These are phyloP conservation scores for Linnaemya vulpina DNA, from an alignment of 2,888 invertebrate species.

Conservation along the genomic window DNA sequence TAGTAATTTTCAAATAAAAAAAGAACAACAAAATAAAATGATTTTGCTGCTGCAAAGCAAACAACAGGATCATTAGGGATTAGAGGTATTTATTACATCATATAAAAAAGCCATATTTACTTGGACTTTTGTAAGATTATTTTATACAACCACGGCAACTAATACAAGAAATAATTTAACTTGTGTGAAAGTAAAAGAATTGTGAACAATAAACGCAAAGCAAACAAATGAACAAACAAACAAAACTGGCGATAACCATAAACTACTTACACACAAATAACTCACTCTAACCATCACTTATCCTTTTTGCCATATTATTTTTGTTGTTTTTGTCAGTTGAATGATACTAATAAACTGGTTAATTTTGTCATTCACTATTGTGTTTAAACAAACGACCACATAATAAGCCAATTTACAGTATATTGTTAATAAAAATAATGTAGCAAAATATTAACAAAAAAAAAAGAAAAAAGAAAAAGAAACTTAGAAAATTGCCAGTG, in stretches of 20 bases:
- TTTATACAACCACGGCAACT: neutral
- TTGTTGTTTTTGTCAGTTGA: neutral
- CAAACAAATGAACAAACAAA: neutral
- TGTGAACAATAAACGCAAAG: slow-evolving; percentile 6
- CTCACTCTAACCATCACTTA: slow-evolving; percentile 29
- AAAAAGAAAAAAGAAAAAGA: neutral
- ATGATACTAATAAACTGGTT: slow-evolving; percentile 53
- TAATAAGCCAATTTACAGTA: slow-evolving; percentile 60
- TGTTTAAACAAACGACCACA: slow-evolving; percentile 55
- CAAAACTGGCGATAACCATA: neutral
- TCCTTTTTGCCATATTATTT: neutral
- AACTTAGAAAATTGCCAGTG: neutral
- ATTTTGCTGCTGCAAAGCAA: neutral
- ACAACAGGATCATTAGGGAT: slow-evolving; percentile 42
- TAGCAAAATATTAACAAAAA: neutral
- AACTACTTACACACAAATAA: slow-evolving; percentile 22
- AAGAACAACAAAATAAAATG: neutral
- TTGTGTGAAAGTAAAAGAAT: neutral
- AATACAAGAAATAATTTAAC: neutral
- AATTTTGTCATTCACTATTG: slow-evolving; percentile 64
- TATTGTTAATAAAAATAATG: slow-evolving; percentile 49
- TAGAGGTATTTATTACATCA: slow-evolving; percentile 36
- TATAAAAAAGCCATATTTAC: slow-evolving; percentile 3
- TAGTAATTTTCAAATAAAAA: neutral
- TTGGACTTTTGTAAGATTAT: neutral